Percentiles rank a stretch among this genome's conserved stretches.
Conservation (phyloP, 2,113 vertebrate species). For the Syngnathoides biaculeatus region DNA sequence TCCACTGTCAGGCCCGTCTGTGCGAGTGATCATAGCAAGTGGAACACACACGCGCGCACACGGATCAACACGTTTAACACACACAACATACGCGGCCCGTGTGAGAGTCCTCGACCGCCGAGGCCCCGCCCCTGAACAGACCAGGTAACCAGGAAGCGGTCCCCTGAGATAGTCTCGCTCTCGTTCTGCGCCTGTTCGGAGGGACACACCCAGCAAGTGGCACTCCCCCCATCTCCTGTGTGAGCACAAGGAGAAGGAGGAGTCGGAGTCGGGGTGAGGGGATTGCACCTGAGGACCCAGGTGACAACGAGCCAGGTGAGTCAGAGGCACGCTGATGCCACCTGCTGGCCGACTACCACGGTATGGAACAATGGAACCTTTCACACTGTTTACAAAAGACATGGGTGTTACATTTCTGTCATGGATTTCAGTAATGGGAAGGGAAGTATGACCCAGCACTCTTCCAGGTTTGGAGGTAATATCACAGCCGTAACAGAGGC, state of each 20-base stretch:
- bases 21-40: slow-evolving; percentile 66
- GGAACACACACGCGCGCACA: slow-evolving; percentile 25
- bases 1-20: slow-evolving; percentile 63
- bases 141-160: slow-evolving; percentile 62
- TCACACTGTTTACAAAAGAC: not conserved
- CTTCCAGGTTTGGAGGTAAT: too few relatives aligned
- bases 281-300: slow-evolving; percentile 44
- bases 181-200: slow-evolving; percentile 13
- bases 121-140: slow-evolving; percentile 58
- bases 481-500: too few relatives aligned
- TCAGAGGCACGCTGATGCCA: slow-evolving; percentile 53
- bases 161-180: slow-evolving; percentile 32
- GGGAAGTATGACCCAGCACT: too few relatives aligned
- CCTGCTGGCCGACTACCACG: slow-evolving; percentile 48
- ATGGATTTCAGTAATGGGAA: too few relatives aligned
- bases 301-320: slow-evolving; percentile 56
- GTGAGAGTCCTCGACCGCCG: not conserved
- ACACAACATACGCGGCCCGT: not conserved
- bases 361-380: not conserved
- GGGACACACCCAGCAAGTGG: slow-evolving; percentile 7
- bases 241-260: not conserved
- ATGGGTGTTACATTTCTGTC: too few relatives aligned
- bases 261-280: slow-evolving; percentile 18
- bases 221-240: not conserved
- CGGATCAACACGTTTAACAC: slow-evolving; percentile 26